Evolutionary conservation across 1,140 invertebrate species (phyloP).

Genomic region (Drusus annulatus): DNA sequence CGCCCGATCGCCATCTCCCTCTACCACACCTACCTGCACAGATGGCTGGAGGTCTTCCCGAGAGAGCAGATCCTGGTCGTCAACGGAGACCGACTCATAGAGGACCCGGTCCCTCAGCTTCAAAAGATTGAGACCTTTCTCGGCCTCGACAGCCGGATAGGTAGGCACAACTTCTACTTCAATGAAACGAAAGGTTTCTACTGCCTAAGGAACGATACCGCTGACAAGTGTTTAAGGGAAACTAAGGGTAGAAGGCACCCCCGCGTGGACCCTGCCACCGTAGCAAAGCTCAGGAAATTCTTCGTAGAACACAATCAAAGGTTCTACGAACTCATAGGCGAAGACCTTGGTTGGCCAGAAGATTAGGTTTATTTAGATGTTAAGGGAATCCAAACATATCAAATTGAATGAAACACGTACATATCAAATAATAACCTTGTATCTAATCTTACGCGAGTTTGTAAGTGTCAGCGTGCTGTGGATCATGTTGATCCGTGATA

Average conservation of each 20-base stretch:
- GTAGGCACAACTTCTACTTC: slow-evolving; percentile 95
- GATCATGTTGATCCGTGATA: slow-evolving; percentile 60
- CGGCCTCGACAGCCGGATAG: slow-evolving; percentile 78
- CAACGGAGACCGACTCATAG: slow-evolving; percentile 95
- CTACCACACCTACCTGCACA: slow-evolving; percentile 86
- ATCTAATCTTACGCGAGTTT: slow-evolving; percentile 34
- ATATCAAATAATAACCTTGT: slow-evolving; percentile 47
- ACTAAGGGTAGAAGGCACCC: slow-evolving; percentile 96
- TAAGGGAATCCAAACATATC: slow-evolving; percentile 53
- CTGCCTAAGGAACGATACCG: slow-evolving; percentile 89
- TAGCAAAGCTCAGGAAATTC: slow-evolving; percentile 92
- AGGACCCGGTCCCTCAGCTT: slow-evolving; percentile 93
- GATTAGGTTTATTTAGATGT: slow-evolving; percentile 69
- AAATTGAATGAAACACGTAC: slow-evolving; percentile 52
- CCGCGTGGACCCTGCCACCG: slow-evolving; percentile 84
- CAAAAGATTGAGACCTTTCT: slow-evolving; percentile 92
- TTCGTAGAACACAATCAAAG: slow-evolving; percentile 96
- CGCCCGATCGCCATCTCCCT: slow-evolving; percentile 86
- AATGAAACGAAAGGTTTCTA: slow-evolving; percentile 98
- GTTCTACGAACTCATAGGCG: slow-evolving; percentile 94
- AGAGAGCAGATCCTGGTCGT: slow-evolving; percentile 93
- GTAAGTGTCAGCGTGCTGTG: slow-evolving; percentile 51
- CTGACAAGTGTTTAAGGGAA: slow-evolving; percentile 92
- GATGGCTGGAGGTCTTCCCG: slow-evolving; percentile 92
- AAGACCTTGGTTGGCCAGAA: slow-evolving; percentile 93